Evolutionary conservation across 1,140 invertebrate genomes (phyloP), one percentile per base, ranked within the genome.

Genomic region (Drosophila kanapiae): DNA sequence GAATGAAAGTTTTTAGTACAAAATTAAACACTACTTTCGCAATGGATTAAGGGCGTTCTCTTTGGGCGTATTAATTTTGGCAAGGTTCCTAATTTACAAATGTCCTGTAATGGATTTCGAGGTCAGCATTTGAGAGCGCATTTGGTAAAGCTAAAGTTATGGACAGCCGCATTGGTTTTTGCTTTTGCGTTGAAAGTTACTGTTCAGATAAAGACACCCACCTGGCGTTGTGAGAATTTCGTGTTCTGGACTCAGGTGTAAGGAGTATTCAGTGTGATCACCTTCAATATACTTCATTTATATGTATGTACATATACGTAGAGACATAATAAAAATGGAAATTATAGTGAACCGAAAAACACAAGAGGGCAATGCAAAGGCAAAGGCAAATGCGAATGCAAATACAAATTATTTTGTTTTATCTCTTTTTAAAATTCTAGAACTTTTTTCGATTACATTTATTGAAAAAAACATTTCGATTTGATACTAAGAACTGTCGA

Each of bases 261-360:
- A 64, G 31, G 76, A 78, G 58, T 78, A 78, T 77, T 59, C 64
- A 70, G 76, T 78, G 58, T 78, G 75, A 76, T 78, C 76, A 77
- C 76, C 76, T 78, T 78, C 76, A 63, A 78, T 45, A 70, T 78
- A 78, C 76, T 78, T 70, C 48, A 68, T 49, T 42, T 59, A 69
- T 48, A 63, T 49, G 48, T 48, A 63, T 49, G 48, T 59, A 63
- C 65, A 63, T 49, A 59, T 56, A 54, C 70, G 47, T 43, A 64
- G 51, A 69, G 70, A 75, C 61, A 77, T 67, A 68, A 77, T 67
- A 68, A 72, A 70, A 42, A 48, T n/a, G 23, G 49, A 72, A 72
- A 72, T 70, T 72, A 58, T 49, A 70, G 49, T 70, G 65, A 69
- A 72, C 69, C 35, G 51, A 72, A 70, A 48, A 72, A 70, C 42